These are phyloP conservation scores for Varroa destructor DNA, from an alignment of 1,140 invertebrate genomes.

Conservation along the genomic window DNA sequence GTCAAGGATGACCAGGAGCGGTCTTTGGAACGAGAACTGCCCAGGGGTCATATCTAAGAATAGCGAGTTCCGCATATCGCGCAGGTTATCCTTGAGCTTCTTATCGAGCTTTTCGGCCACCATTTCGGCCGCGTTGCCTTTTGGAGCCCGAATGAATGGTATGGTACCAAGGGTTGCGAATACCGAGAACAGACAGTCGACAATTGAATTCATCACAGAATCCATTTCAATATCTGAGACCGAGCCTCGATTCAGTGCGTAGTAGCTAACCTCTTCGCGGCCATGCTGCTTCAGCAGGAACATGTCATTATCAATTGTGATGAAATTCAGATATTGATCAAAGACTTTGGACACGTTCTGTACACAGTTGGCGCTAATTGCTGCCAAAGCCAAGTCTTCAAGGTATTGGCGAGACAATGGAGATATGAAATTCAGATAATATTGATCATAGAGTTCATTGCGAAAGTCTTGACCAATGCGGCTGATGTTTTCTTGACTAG, in stretches of 20 bases:
- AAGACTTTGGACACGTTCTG: conserved; percentile 84
- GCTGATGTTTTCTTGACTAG: conserved; percentile 90
- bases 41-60: conserved; percentile 45
- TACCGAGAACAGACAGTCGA: conserved; percentile 90
- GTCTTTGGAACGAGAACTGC: conserved; percentile 61
- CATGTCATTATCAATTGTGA: conserved; percentile 92
- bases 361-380: conserved; percentile 72
- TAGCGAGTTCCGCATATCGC: conserved; percentile 88
- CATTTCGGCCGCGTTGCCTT: conserved; percentile 94
- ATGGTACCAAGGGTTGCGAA: conserved; percentile 87
- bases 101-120: conserved; percentile 93
- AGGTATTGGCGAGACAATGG: conserved; percentile 84
- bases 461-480: conserved; percentile 76
- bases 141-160: conserved; percentile 84
- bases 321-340: conserved; percentile 97
- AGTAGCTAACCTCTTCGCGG: conserved; percentile 78
- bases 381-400: conserved; percentile 83
- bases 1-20: conserved; percentile 81
- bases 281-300: conserved; percentile 86
- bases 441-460: conserved; percentile 81
- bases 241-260: conserved; percentile 85
- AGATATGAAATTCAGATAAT: conserved; percentile 94
- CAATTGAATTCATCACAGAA: conserved; percentile 78
- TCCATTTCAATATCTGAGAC: conserved; percentile 94
- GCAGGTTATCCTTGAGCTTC: conserved; percentile 87